These are phyloP conservation scores for Anthoscopus minutus DNA, from an alignment of 2,113 vertebrate species.

Conservation along the genomic window DNA sequence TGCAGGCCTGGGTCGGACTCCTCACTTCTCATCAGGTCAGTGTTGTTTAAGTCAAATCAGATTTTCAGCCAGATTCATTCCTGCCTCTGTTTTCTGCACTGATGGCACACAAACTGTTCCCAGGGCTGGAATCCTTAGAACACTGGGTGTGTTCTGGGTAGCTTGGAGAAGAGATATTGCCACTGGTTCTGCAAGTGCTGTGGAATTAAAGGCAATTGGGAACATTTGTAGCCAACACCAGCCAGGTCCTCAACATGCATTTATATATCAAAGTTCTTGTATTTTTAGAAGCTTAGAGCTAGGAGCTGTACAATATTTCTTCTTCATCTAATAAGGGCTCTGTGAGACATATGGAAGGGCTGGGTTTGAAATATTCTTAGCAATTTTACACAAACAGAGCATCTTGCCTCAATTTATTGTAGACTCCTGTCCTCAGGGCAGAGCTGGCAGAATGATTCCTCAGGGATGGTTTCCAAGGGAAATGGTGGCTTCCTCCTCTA, in stretches of 20 bases:
- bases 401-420: not conserved
- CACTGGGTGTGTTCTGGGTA: not conserved
- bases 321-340: not conserved
- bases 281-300: not conserved
- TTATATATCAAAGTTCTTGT: not conserved
- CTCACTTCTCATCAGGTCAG: not conserved
- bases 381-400: not conserved
- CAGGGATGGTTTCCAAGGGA: not conserved
- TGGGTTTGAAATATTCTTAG: not conserved
- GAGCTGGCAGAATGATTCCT: not conserved
- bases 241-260: not conserved
- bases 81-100: not conserved
- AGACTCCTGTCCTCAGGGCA: accelerated
- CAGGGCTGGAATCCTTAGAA: not conserved
- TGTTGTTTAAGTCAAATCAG: not conserved
- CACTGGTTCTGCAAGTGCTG: not conserved
- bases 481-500: not conserved
- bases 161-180: not conserved
- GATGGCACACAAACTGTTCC: not conserved
- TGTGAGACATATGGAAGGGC: not conserved
- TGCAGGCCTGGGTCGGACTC: not conserved
- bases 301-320: not conserved
- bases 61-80: not conserved
- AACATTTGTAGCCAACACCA: not conserved
- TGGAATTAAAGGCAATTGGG: not conserved